Base-by-base conservation (phyloP, 2,888 invertebrate genomes). In the Quadriops clusia region DNA sequence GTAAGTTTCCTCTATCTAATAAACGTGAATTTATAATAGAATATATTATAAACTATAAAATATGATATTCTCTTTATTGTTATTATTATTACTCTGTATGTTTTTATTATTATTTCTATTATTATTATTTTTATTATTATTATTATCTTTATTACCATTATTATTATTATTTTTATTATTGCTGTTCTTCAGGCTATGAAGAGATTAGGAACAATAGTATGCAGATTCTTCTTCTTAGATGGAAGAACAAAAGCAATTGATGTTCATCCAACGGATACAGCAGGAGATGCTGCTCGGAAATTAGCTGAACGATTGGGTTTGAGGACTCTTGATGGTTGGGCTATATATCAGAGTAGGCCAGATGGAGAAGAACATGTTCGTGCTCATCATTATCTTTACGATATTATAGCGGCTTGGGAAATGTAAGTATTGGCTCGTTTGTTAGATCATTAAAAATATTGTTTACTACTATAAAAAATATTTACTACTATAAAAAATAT, bases 321-420 rank as follows among this genome's bases (percentile, higher is more conserved):
- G 12, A 67, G 78, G 24, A 79, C 80, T 31, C 66, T 86, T 10
- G 86, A 91, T 42, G 94, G 94, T 30, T 94, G 94, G 94, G 90
- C 93, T 1, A 82, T 94, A 40, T 94, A 89, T 60, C 83, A 91
- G 60, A 84, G 85, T 49, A 68, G 86, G 4, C 80, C 80, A 0
- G 85, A 85, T 43, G 76, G 77, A 2, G 91, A 93, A 56, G 85
- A 91, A 48, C 90, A 91, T 50, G 86, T 94, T 12, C 72, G 87
- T 27, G 83, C 84, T 2, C 85, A 89, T 56, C 86, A 91, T 56
- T 94, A 89, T 55, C 63, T 94, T 1, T 90, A 93, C 46, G 94
- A 94, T 58, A 82, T 94, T 23, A 86, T 94, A 42, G 86, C 91
- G 1, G 82, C 84, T 8, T 94, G 94, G 94, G 93, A 94, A 65